Percentiles rank a stretch among this genome's conserved stretches.
Evolutionary conservation across 2,113 vertebrate species (phyloP).

Genomic region (Campylomormyrus tamandua): DNA sequence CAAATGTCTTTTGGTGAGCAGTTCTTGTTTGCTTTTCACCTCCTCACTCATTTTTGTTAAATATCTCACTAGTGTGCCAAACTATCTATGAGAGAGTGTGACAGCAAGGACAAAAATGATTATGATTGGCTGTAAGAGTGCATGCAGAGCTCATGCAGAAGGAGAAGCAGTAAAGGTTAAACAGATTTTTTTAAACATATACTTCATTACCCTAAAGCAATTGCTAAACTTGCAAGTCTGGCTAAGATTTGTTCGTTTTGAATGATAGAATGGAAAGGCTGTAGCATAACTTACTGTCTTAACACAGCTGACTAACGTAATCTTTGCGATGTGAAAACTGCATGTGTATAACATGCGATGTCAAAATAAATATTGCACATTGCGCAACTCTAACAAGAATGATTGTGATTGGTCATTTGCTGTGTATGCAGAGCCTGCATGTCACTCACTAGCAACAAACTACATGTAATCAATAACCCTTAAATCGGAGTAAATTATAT

Average conservation of each 20-base stretch:
- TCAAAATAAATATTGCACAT: not conserved
- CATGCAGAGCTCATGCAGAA: too few relatives aligned
- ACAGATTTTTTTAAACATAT: too few relatives aligned
- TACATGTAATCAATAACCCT: not conserved
- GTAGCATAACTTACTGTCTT: not conserved
- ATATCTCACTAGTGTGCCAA: not conserved
- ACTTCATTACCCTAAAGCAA: too few relatives aligned
- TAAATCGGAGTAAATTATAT: not conserved
- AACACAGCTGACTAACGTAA: not conserved
- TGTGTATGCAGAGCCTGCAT: not conserved
- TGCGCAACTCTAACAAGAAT: not conserved
- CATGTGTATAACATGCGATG: not conserved
- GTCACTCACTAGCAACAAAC: not conserved
- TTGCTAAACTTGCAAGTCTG: too few relatives aligned
- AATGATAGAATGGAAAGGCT: too few relatives aligned
- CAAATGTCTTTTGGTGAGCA: not conserved
- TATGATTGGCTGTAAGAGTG: too few relatives aligned
- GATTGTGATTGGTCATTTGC: not conserved
- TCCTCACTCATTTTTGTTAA: not conserved
- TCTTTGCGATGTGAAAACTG: not conserved
- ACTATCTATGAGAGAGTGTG: not conserved
- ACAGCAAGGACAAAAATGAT: too few relatives aligned
- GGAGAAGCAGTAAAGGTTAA: too few relatives aligned
- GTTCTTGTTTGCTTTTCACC: not conserved
- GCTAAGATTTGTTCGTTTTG: too few relatives aligned